Evolutionary conservation across 1,140 invertebrate genomes (phyloP), one percentile per base, ranked within the genome.

Genomic region (Drosophila repletoides): DNA sequence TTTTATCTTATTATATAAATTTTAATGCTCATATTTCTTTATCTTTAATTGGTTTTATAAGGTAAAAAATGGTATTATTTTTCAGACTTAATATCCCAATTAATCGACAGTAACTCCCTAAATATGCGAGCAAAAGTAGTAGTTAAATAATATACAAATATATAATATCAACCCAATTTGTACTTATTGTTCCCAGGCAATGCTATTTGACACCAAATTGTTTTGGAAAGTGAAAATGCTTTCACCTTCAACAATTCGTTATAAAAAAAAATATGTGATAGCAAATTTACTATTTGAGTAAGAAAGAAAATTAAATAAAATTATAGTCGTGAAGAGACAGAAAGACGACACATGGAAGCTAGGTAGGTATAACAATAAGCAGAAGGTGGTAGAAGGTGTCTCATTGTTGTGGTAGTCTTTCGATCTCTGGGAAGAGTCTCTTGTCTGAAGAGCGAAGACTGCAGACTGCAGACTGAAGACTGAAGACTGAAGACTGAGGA

Each of bases 181-280:
- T 84, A n/a, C n/a, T n/a, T n/a, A 74, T 83, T 83, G 79, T 83
- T 83, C 74, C 74, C 79, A 84, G 46, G 74, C 61, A 46, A 70
- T 53, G 70, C 83, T n/a, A n/a, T 88, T 77, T 83, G 83, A 88
- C 73, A 88, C 65, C 56, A 88, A 87, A 87, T 77, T 69, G 63
- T 61, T 76, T 79, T 84, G 73, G 84, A 87, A 87, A 87, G 83
- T 88, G 83, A 87, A 87, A 87, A 77, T 83, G 83, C 83, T 87
- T 87, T 87, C 83, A 87, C 83, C 83, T 87, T 88, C 77, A 67
- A 72, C 74, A 63, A 77, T 72, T 77, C 77, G 76, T 75, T 72
- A 72, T 60, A 41, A 55, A 58, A 53, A 59, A 56, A 56, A 51
- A 66, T 49, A 45, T 56, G 52, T 59, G 5, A 41, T 65, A 14